These are phyloP conservation scores for Drosophila pachea DNA, from an alignment of 1,140 invertebrate genomes.

Conservation along the genomic window DNA sequence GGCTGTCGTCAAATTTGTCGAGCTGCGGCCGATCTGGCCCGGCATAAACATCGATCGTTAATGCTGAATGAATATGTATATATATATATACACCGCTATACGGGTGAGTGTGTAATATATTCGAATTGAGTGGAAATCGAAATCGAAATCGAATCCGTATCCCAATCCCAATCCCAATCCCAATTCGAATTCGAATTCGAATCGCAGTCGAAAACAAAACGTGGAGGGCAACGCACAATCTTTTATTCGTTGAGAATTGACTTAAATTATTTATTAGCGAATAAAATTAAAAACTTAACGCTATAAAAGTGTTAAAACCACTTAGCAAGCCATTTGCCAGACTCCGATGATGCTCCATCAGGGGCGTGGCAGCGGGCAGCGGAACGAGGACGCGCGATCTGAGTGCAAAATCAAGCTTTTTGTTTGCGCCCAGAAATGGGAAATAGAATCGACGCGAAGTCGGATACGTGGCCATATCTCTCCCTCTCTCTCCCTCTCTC, in stretches of 20 bases:
- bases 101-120: slow-evolving; percentile 29
- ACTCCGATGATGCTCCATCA: slow-evolving; percentile 11
- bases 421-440: slow-evolving; percentile 20
- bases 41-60: slow-evolving; percentile 34
- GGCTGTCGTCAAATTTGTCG: slow-evolving; percentile 56
- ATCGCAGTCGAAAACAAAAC: slow-evolving; percentile 55
- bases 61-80: slow-evolving; percentile 51
- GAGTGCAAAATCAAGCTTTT: slow-evolving; percentile 18
- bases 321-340: slow-evolving; percentile 77
- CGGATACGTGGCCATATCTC: slow-evolving; percentile 20
- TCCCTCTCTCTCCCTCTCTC: too few relatives aligned
- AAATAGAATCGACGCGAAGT: slow-evolving; percentile 30
- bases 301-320: slow-evolving; percentile 78
- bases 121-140: slow-evolving; percentile 54
- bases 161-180: slow-evolving; percentile 53
- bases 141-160: slow-evolving; percentile 35
- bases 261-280: slow-evolving; percentile 78
- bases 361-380: not conserved
- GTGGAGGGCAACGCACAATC: slow-evolving; percentile 58
- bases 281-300: slow-evolving; percentile 78
- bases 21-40: slow-evolving; percentile 29
- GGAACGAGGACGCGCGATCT: not conserved
- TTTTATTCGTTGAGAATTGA: slow-evolving; percentile 69
- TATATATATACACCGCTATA: slow-evolving; percentile 3
- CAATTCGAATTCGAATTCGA: slow-evolving; percentile 38